Evolutionary conservation across 2,797 vertebrate genomes (phyloP), one percentile per base, ranked within the genome.

Genomic region (Amphiprion clarkii): DNA sequence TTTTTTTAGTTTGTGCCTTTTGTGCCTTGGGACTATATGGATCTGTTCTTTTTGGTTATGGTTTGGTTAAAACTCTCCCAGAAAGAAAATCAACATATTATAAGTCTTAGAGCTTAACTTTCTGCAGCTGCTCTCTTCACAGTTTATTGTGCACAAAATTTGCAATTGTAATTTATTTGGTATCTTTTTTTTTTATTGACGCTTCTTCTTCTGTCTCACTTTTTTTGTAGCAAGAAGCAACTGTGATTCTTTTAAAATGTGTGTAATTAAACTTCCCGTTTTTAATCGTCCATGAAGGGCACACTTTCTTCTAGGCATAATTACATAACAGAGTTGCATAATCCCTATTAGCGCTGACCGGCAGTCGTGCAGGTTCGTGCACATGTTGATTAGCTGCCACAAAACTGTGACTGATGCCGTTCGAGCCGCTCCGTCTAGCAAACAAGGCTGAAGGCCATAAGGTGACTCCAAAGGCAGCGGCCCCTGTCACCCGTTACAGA

Each of bases 391-490:
- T 19, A 44, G 23, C 64, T 49, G 54, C 40, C 51, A 25, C 62
- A 36, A 58, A 78, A 54, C 70, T 73, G 76, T 36, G 29, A 31
- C 67, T 39, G 67, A 56, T 42, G 49, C 53, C 5, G 33, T 59
- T 42, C 44, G 56, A 73, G 51, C 51, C 5, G 10, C 66, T 62
- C 56, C 11, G 44, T 65, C 48, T 53, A 16, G 59, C 56, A 71
- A 80, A 78, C 71, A 79, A 27, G 71, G 5, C 64, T 57, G 56
- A n/a, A 0, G 14, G 56, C 46, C 76, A 67, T 55, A 27, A 79
- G 76, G 83, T 73, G 74, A 86, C 71, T 78, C 79, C 57, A 49
- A 55, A 81, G 73, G 48, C 71, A 62, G 61, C 54, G 7, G 64
- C n/a, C 49, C 42, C 44, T 65, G 67, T 78, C 78, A 44, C 17